These are phyloP conservation scores for Pseudomyrmex sp. DNA, from an alignment of 1,140 invertebrate species.

Conservation along the genomic window DNA sequence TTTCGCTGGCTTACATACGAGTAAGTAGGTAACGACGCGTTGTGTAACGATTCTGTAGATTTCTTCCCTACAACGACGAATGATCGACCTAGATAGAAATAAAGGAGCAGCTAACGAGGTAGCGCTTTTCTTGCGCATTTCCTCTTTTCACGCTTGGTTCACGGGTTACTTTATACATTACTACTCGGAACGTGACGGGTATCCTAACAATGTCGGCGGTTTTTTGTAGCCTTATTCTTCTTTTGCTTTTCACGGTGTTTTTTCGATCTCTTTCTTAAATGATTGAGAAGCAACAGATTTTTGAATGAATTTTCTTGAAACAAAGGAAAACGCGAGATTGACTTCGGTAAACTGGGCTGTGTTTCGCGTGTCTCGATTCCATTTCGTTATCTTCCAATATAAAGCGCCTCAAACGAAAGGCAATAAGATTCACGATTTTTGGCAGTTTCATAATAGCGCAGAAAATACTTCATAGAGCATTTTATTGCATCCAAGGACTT, in stretches of 20 bases:
- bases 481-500: constrained; percentile 24
- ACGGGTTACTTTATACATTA: constrained; percentile 65
- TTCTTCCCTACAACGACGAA: constrained; percentile 62
- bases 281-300: constrained; percentile 48
- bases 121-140: constrained; percentile 65
- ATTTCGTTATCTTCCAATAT: constrained; percentile 63
- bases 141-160: constrained; percentile 38
- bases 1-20: constrained; percentile 36
- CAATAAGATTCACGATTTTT: constrained; percentile 49
- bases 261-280: constrained; percentile 25
- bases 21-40: constrained; percentile 62
- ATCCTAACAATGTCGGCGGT: constrained; percentile 56
- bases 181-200: constrained; percentile 66
- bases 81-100: constrained; percentile 73
- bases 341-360: constrained; percentile 46
- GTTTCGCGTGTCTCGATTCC: constrained; percentile 56
- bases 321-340: constrained; percentile 5
- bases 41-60: constrained; percentile 58
- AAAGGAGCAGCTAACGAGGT: constrained; percentile 67
- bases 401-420: background rate
- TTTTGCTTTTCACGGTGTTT: constrained; percentile 42
- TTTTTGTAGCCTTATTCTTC: constrained; percentile 7
- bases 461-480: constrained; percentile 23
- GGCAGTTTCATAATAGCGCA: constrained; percentile 41
- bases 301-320: constrained; percentile 50